Percentiles rank a stretch among this genome's conserved stretches.
phyloP scores from a whole-genome alignment of 2,888 invertebrate genomes.

The Aphidoletes aphidimyza region DNA sequence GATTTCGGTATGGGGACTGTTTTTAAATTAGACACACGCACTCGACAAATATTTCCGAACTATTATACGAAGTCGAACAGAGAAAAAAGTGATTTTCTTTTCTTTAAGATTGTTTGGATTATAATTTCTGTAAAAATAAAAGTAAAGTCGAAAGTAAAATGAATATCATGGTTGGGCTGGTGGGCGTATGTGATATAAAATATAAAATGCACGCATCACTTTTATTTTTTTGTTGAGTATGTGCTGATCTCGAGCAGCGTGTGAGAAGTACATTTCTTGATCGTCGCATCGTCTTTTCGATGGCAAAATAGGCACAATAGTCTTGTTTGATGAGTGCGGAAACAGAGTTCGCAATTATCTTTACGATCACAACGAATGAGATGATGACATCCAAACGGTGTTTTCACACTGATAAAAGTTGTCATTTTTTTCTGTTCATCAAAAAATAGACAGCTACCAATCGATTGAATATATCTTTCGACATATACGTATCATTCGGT shows the following conservation, averaged over 20 bases:
- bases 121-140: background rate
- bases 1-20: background rate
- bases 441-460: conserved; percentile 13
- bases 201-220: background rate
- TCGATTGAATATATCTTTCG: too few relatives aligned
- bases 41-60: background rate
- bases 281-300: background rate
- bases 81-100: background rate
- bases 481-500: too few relatives aligned
- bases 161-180: background rate
- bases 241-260: background rate
- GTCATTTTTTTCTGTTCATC: background rate
- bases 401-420: background rate
- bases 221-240: background rate
- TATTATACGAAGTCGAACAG: background rate
- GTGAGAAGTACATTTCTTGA: background rate
- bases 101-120: conserved; percentile 9
- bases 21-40: background rate
- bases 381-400: background rate
- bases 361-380: background rate
- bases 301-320: too few relatives aligned
- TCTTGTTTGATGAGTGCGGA: background rate
- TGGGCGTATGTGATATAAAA: conserved; percentile 27
- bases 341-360: background rate
- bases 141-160: too few relatives aligned